A percentile compares a stretch with the other conserved stretches of the same genome.
Evolutionary conservation across 2,797 vertebrate genomes (phyloP).

Genomic region (Argentina silus): DNA sequence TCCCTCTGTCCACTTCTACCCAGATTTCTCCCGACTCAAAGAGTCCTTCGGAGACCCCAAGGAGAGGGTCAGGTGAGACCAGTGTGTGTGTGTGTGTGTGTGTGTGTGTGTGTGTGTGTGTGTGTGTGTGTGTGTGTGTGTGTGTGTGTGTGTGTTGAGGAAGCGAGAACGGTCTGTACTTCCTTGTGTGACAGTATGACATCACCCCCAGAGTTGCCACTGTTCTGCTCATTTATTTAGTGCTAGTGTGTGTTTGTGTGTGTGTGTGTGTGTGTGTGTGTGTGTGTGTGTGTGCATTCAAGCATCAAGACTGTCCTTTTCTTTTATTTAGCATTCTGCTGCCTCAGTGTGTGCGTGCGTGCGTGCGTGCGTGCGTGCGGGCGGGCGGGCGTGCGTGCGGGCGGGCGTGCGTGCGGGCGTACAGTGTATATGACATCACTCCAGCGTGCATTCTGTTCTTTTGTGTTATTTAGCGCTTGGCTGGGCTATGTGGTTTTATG

Average conservation of each 20-base stretch:
- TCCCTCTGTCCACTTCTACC: slow-evolving; percentile 95
- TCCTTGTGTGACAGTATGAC: not conserved
- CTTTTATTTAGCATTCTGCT: not conserved
- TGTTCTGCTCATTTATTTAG: slow-evolving; percentile 11
- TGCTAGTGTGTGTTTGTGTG: not conserved
- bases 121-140: slow-evolving; percentile 6
- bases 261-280: not conserved
- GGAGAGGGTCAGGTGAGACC: slow-evolving; percentile 91
- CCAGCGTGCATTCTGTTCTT: slow-evolving; percentile 4
- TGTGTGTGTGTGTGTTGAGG: slow-evolving; percentile 3
- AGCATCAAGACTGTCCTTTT: not conserved
- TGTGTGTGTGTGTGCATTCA: slow-evolving; percentile 1
- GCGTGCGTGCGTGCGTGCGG: not conserved
- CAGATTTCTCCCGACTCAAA: slow-evolving; percentile 92
- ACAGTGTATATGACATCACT: slow-evolving; percentile 15
- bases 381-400: not conserved
- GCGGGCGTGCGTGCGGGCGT: slow-evolving; percentile 22
- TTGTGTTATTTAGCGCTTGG: slow-evolving; percentile 27
- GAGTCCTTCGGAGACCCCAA: slow-evolving; percentile 98
- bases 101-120: not conserved
- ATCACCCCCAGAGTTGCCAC: not conserved
- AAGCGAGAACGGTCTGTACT: no score
- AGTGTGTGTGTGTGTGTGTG: not conserved
- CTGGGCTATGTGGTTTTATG: not conserved
- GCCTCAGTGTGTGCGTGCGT: not conserved